Base-by-base conservation (phyloP, 2,113 vertebrate genomes). In the Struthidea cinerea region DNA sequence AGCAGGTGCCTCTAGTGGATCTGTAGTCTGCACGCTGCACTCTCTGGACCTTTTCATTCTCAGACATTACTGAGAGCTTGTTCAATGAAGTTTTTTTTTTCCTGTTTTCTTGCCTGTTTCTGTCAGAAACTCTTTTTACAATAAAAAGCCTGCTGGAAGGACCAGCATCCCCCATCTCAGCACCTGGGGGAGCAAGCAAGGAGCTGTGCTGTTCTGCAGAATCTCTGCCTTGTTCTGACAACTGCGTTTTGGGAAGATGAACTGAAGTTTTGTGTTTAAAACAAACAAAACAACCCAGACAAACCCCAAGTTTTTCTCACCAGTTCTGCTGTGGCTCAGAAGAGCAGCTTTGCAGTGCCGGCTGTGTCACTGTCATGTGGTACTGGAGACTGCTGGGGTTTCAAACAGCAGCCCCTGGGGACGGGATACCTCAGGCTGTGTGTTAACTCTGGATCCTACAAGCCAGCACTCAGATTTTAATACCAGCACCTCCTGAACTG, bases 11-110 rank as follows among this genome's bases (percentile, higher is more conserved):
- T n/a, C 5, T 76, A 27, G 71, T 19, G 23, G 56, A 11, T 32
- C 28, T 68, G 30, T 10, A 18, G 20, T 6, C 37, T 71, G 42
- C 50, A 44, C 0, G 0, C 46, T 52, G 17, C 4, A 1, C 47
- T 49, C 5, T 14, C 52, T 71, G 67, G 8, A 69, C 32, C 9
- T 80, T 75, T 41, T 30, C 12, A 20, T 59, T 76, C 67, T 63
- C 44, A 50, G 44, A 33, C 1, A 3, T 53, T 11, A 57, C 33
- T 32, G 26, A 27, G 19, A 50, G 5, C 23, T 73, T 32, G 5
- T 81, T 84, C 22, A 35, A 49, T n/a, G 35, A 19, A 6, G 6
- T 27, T 37, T 35, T 49, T 44, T 15, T 27, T 9, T 1, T 1
- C 16, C 12, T 26, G 4, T 63, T 83, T 67, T 57, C n/a, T 60